A percentile compares a stretch with the other conserved stretches of the same genome.
These are phyloP conservation scores for Vombatus ursinus DNA, from an alignment of 2,113 vertebrate species.

Conservation along the genomic window DNA sequence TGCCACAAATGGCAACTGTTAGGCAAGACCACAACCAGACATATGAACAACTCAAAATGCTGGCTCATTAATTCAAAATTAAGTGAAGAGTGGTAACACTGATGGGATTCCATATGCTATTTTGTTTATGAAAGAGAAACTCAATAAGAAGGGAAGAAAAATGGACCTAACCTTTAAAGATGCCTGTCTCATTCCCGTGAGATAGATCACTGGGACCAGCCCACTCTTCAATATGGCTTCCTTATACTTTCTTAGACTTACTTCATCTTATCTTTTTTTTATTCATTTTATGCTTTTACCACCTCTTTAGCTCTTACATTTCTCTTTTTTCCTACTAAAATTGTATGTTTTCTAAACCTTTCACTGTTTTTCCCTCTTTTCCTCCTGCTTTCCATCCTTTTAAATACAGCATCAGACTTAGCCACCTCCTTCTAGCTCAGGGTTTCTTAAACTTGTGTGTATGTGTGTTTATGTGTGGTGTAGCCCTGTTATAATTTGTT, in stretches of 20 bases:
- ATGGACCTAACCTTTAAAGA: not conserved
- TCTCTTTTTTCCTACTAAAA: not conserved
- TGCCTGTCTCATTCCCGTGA: not conserved
- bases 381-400: not conserved
- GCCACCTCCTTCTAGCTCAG: no score
- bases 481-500: not conserved
- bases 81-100: not conserved
- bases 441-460: no score
- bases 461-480: no score
- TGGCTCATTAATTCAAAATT: conserved; percentile 5
- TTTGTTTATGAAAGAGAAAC: not conserved
- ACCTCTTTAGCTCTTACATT: not conserved
- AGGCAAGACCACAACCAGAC: conserved; percentile 16
- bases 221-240: not conserved
- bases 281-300: not conserved
- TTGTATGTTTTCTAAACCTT: not conserved
- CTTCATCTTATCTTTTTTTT: no score
- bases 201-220: not conserved
- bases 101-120: not conserved
- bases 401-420: no score
- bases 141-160: not conserved
- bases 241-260: not conserved
- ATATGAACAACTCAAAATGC: not conserved
- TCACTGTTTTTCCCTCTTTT: not conserved
- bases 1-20: conserved; percentile 9